phyloP scores from a whole-genome alignment of 2,888 invertebrate genomes.

The Melolontha melolontha region DNA sequence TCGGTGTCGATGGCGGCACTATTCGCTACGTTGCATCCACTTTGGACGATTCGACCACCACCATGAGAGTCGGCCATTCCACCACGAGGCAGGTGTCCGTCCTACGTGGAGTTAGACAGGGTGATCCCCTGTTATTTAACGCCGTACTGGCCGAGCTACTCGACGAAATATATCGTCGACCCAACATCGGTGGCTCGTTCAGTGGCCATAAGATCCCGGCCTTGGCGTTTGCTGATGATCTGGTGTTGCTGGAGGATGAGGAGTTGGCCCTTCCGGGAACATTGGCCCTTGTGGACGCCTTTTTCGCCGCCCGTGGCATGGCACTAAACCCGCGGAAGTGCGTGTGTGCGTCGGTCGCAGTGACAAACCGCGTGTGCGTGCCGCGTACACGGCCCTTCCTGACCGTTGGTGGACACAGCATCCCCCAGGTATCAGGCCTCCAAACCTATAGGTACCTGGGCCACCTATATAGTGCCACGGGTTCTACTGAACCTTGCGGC shows the following conservation, averaged over 20 bases:
- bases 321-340: slow-evolving; percentile 22
- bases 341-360: not conserved
- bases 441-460: slow-evolving; percentile 39
- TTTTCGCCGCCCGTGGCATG: slow-evolving; percentile 49
- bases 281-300: slow-evolving; percentile 45
- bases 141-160: too few relatives aligned
- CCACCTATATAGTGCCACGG: slow-evolving; percentile 48
- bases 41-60: slow-evolving; percentile 52
- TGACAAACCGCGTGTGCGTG: too few relatives aligned
- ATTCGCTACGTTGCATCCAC: slow-evolving; percentile 53
- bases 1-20: slow-evolving; percentile 56
- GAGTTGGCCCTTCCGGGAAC: slow-evolving; percentile 52
- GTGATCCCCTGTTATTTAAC: too few relatives aligned
- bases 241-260: slow-evolving; percentile 56
- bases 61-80: slow-evolving; percentile 45
- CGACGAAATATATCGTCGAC: too few relatives aligned
- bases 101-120: too few relatives aligned
- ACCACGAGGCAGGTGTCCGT: slow-evolving; percentile 31
- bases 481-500: slow-evolving; percentile 46
- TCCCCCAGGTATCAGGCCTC: not conserved
- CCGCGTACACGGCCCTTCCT: slow-evolving; percentile 27
- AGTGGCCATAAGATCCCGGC: too few relatives aligned
- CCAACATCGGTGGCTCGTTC: too few relatives aligned
- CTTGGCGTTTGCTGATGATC: too few relatives aligned
- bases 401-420: not conserved